Evolutionary conservation across 2,113 vertebrate species (phyloP), one percentile per base, ranked within the genome.

Genomic region (Phocoena phocoena): DNA sequence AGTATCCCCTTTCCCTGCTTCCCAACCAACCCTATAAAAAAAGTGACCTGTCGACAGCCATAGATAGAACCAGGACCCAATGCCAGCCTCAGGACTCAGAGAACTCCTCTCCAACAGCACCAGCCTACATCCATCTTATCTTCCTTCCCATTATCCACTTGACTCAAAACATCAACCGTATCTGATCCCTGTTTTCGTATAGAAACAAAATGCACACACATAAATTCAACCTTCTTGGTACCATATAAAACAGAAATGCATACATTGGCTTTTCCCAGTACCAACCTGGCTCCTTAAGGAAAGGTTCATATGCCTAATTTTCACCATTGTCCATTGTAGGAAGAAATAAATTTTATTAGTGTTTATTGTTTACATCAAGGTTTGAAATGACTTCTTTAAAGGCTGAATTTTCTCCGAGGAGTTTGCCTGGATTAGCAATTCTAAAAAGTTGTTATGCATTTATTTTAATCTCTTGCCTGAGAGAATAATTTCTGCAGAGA

Each of bases 401-500:
- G 89, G 25, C 73, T 96, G n/a, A 79, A 85, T 95, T 97, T 96
- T 95, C 93, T 93, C 70, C 47, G 62, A 92, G 58, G 97, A 93
- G 60, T 96, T 95, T 95, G 25, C 63, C 83, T 50, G 92, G 93
- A 96, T 98, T 97, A 96, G 67, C 50, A 80, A 70, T 94, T 96
- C 85, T 95, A 70, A 94, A 95, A 97, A 97, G 88, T 94, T 88
- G 60, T 96, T 95, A 96, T 76, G 73, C 71, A 93, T 98, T 98
- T 96, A 97, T 97, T 98, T 97, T 96, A 97, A 98, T 98, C 95
- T 97, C 71, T 97, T 95, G 63, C 62, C 77, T 47, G 15, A 85
- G 76, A 96, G 88, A 97, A 96, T 96, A 96, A 98, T 98, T 98
- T 97, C 88, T 74, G 62, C 81, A 97, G 70, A 97, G 97, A 98